These are phyloP conservation scores for Drosophila paramelanica DNA, from an alignment of 2,888 invertebrate species.

Conservation along the genomic window DNA sequence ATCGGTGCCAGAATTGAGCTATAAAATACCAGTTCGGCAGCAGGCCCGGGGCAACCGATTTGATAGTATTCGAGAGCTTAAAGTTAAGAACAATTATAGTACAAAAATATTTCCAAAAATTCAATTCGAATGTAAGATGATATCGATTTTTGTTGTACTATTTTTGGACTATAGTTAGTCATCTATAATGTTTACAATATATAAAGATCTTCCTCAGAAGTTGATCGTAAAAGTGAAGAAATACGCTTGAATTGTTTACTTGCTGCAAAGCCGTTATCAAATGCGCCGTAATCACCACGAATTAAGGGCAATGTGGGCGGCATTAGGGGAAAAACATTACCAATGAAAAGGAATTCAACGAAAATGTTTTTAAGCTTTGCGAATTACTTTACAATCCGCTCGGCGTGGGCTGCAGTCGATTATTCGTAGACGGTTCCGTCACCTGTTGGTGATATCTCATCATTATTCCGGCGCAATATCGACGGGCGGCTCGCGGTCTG, in stretches of 20 bases:
- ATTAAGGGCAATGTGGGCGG: not conserved
- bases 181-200: not conserved
- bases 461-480: conserved; percentile 26
- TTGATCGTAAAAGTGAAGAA: conserved; percentile 13
- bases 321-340: not conserved
- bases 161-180: not conserved
- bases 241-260: not conserved
- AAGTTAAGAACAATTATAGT: not conserved
- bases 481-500: conserved; percentile 32
- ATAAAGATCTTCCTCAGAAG: conserved; percentile 40
- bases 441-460: conserved; percentile 21
- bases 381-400: conserved; percentile 49
- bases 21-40: conserved; percentile 2
- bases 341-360: conserved; percentile 51
- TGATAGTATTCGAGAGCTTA: not conserved
- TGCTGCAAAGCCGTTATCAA: conserved; percentile 25
- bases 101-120: not conserved
- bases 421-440: conserved; percentile 29
- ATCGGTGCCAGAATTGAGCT: not conserved
- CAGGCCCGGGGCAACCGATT: conserved; percentile 4
- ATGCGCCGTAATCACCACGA: conserved; percentile 16
- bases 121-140: not conserved
- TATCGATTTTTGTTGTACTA: conserved; percentile 1
- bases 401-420: conserved; percentile 19
- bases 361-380: conserved; percentile 38